A percentile compares a stretch with the other conserved stretches of the same genome.
Evolutionary conservation across 2,888 invertebrate species (phyloP).

Genomic region (Leptura quadrifasciata): DNA sequence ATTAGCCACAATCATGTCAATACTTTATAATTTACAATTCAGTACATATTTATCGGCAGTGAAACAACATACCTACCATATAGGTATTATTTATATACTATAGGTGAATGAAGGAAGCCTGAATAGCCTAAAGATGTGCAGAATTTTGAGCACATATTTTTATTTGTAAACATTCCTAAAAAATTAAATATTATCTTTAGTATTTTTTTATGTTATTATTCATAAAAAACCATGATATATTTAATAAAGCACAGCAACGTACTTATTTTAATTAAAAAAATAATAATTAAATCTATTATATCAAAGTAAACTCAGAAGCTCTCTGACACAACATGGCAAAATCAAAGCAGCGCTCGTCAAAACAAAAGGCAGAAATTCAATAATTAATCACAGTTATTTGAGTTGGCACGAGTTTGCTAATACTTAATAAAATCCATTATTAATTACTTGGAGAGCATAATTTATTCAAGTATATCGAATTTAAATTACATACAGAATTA

Average conservation of each 20-base stretch:
- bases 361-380: constrained; percentile 30
- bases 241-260: not conserved
- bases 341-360: constrained; percentile 20
- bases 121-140: no score
- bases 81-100: no score
- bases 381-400: constrained; percentile 30
- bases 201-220: not conserved
- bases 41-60: no score
- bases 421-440: constrained; percentile 23
- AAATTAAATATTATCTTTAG: not conserved
- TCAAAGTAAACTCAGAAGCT: constrained; percentile 23
- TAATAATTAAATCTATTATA: constrained; percentile 10
- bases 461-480: constrained; percentile 12
- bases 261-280: constrained; percentile 9
- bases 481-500: constrained; percentile 9
- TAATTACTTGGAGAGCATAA: constrained; percentile 18
- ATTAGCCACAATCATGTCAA: no score
- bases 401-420: constrained; percentile 13
- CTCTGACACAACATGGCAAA: constrained; percentile 16
- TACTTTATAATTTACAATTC: no score
- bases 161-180: no score
- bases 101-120: no score
- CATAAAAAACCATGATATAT: not conserved
- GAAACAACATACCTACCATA: no score
- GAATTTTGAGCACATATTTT: no score